These are phyloP conservation scores for Nemapogon koenigi DNA, from an alignment of 2,888 invertebrate genomes.

Conservation along the genomic window DNA sequence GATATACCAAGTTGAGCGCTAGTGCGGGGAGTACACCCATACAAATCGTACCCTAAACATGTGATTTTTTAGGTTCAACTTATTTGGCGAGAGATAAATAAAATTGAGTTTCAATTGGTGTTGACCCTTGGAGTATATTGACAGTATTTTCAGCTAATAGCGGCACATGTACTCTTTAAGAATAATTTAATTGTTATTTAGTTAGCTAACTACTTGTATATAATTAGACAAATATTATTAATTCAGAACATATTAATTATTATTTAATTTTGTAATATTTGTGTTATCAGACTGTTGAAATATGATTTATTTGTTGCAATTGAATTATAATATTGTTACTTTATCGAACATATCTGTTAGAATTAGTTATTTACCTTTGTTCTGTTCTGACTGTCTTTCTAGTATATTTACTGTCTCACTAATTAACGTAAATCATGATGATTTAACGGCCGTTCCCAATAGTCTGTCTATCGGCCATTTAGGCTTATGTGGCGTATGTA, in stretches of 20 bases:
- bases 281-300: slow-evolving; percentile 63
- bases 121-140: no score
- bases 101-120: no score
- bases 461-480: no score
- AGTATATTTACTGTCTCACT: slow-evolving; percentile 16
- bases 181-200: slow-evolving; percentile 52
- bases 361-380: slow-evolving; percentile 18
- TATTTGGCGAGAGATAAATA: no score
- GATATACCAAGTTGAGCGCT: no score
- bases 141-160: no score
- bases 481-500: no score
- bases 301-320: slow-evolving; percentile 62
- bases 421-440: slow-evolving; percentile 28
- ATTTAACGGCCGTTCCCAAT: slow-evolving; percentile 24
- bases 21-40: no score
- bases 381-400: slow-evolving; percentile 33
- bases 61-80: no score
- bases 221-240: slow-evolving; percentile 57
- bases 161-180: neutral
- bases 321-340: slow-evolving; percentile 43
- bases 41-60: no score
- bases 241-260: slow-evolving; percentile 28
- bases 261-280: slow-evolving; percentile 61
- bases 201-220: slow-evolving; percentile 63
- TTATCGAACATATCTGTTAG: slow-evolving; percentile 55